A percentile compares a stretch with the other conserved stretches of the same genome.
phyloP scores from a whole-genome alignment of 2,797 vertebrate genomes.

The Pangasius sanitwongsei region DNA sequence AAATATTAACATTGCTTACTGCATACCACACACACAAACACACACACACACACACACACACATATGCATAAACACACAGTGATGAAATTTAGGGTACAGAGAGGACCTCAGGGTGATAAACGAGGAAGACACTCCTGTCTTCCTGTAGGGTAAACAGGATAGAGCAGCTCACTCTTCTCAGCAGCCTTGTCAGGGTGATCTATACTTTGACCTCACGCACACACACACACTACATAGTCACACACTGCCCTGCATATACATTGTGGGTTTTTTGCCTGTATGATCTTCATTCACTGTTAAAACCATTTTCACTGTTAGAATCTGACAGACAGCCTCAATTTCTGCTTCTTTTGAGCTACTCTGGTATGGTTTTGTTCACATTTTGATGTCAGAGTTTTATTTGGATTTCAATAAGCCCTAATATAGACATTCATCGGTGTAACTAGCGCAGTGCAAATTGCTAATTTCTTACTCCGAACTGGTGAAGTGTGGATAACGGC shows the following conservation, averaged over 20 bases:
- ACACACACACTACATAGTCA: background rate
- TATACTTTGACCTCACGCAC: constrained; percentile 34
- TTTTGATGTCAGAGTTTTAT: background rate
- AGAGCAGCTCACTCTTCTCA: constrained; percentile 51
- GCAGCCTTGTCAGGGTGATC: constrained; percentile 20
- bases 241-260: background rate
- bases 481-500: background rate
- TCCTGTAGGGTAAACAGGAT: constrained; percentile 60
- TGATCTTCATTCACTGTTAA: background rate
- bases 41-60: constrained; percentile 17
- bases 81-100: constrained; percentile 14
- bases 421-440: background rate
- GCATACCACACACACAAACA: constrained; percentile 9
- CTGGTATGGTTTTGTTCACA: background rate
- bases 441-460: background rate
- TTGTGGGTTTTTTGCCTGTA: background rate
- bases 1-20: constrained; percentile 42
- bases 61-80: constrained; percentile 9
- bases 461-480: background rate
- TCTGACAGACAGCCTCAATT: background rate
- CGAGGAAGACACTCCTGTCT: constrained; percentile 50
- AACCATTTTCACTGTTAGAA: background rate
- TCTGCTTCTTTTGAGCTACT: background rate
- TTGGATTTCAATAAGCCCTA: background rate
- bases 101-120: constrained; percentile 49